Conservation (phyloP, 2,888 invertebrate species). For the Tiliacea aurago region DNA sequence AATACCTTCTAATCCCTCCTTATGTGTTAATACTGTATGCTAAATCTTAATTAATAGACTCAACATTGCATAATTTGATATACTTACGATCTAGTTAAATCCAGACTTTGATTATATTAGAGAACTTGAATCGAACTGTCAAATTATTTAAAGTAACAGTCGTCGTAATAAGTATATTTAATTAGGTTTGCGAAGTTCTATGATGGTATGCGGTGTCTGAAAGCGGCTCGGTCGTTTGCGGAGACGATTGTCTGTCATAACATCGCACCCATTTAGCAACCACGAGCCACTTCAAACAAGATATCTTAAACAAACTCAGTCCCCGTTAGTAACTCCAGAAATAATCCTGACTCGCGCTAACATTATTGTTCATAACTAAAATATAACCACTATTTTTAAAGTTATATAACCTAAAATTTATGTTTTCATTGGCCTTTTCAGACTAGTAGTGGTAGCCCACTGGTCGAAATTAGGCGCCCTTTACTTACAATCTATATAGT, state of each 20-base stretch:
- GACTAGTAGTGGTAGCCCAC: not conserved
- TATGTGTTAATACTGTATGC: conserved; percentile 57
- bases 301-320: conserved; percentile 67
- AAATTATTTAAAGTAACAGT: conserved; percentile 41
- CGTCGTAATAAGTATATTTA: conserved; percentile 52
- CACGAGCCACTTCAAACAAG: conserved; percentile 79
- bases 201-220: conserved; percentile 51
- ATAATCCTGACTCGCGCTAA: conserved; percentile 58
- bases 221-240: conserved; percentile 63
- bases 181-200: conserved; percentile 44
- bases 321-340: conserved; percentile 66
- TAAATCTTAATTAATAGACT: conserved; percentile 54
- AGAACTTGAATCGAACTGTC: conserved; percentile 42
- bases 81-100: conserved; percentile 47
- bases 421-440: conserved; percentile 49
- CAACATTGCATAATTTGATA: conserved; percentile 55
- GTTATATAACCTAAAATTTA: conserved; percentile 34
- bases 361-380: conserved; percentile 38
- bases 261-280: conserved; percentile 71
- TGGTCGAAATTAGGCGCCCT: no score
- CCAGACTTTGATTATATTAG: conserved; percentile 38
- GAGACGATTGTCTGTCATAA: conserved; percentile 77
- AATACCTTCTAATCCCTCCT: conserved; percentile 71
- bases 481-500: no score
- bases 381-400: conserved; percentile 31